Percentiles rank a stretch among this genome's conserved stretches.
Conservation (phyloP, 64 coral and sea anemone genomes). For the Exaiptasia diaphana region DNA sequence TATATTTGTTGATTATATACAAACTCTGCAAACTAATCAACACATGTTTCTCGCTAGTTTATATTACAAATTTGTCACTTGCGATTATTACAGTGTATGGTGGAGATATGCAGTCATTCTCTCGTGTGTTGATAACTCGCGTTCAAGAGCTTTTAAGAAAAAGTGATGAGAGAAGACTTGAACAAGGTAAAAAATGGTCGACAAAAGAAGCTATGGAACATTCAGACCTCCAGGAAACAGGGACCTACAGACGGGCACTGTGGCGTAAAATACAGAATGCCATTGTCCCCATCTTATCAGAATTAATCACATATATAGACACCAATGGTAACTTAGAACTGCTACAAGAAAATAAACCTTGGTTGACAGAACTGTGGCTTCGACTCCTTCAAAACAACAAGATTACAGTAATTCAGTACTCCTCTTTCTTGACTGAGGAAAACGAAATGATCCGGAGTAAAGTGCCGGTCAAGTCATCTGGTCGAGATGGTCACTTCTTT, state of each 20-base stretch:
- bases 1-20: too few relatives aligned
- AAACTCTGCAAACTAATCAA: too few relatives aligned
- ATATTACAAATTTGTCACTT: too few relatives aligned
- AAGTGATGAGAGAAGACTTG: constrained; percentile 55
- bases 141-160: constrained; percentile 58
- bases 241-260: constrained; percentile 77
- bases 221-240: constrained; percentile 68
- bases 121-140: constrained; percentile 45
- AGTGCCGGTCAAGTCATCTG: constrained; percentile 44
- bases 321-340: constrained; percentile 70
- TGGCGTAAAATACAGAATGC: constrained; percentile 77
- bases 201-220: constrained; percentile 56
- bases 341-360: constrained; percentile 18
- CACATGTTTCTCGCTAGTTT: too few relatives aligned
- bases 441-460: constrained; percentile 31
- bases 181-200: constrained; percentile 41
- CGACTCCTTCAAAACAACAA: constrained; percentile 1
- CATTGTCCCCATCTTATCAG: constrained; percentile 71
- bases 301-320: constrained; percentile 63
- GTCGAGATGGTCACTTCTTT: constrained; percentile 30
- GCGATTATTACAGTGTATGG: too few relatives aligned
- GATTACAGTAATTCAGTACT: constrained; percentile 29
- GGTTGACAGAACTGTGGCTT: constrained; percentile 40
- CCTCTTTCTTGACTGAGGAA: constrained; percentile 41
- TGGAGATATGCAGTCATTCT: constrained; percentile 49